Conservation (phyloP, 2,888 invertebrate genomes). For the Malthinus flaveolus region DNA sequence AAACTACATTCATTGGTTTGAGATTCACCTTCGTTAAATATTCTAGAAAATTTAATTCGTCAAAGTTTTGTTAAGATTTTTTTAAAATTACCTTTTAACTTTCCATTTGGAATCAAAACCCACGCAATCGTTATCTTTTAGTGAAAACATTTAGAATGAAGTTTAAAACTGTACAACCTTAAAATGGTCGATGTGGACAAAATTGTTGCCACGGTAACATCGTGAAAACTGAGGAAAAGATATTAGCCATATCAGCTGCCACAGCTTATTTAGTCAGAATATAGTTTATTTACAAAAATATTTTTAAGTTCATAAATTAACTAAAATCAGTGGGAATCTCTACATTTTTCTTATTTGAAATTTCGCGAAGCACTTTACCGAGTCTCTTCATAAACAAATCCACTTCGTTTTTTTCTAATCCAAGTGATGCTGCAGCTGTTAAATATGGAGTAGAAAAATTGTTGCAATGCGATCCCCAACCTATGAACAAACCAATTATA, state of each 20-base stretch:
- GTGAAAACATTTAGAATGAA: constrained; percentile 49
- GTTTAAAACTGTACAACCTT: background rate
- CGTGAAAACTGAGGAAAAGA: no score
- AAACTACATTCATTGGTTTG: constrained; percentile 46
- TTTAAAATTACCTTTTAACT: constrained; percentile 45
- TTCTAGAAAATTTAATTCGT: constrained; percentile 33
- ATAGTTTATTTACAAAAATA: background rate
- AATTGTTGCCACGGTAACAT: background rate
- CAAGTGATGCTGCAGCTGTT: constrained; percentile 74
- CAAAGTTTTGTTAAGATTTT: background rate
- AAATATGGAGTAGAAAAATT: constrained; percentile 66
- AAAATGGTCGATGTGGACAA: background rate
- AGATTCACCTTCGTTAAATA: constrained; percentile 38
- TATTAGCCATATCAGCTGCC: background rate
- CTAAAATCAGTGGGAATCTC: background rate
- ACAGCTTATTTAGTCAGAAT: background rate
- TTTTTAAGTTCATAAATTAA: background rate
- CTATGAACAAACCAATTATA: constrained; percentile 48
- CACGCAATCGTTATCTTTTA: constrained; percentile 54
- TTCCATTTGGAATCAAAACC: constrained; percentile 57
- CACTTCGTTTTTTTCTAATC: constrained; percentile 68
- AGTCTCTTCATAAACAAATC: constrained; percentile 69
- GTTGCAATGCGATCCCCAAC: constrained; percentile 72
- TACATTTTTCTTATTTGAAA: no score
- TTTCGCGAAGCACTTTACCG: constrained; percentile 58